phyloP scores from a whole-genome alignment of 2,113 vertebrate species.

The Gallinago undulata region DNA sequence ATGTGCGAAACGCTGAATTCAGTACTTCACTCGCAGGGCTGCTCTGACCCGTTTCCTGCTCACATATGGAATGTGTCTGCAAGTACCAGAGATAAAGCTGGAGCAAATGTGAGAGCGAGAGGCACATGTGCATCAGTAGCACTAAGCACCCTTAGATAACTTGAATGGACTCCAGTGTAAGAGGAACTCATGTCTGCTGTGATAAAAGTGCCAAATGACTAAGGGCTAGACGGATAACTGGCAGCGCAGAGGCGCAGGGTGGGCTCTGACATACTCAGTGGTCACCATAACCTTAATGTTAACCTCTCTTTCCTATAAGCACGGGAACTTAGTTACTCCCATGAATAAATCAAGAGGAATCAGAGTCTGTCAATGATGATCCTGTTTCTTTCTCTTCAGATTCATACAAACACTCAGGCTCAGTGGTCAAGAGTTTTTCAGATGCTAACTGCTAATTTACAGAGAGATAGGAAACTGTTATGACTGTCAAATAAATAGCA shows the following conservation, averaged over 20 bases:
- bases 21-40: background rate
- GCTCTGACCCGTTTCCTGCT: background rate
- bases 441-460: background rate
- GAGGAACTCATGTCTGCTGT: background rate
- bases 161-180: background rate
- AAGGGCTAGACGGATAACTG: background rate
- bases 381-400: background rate
- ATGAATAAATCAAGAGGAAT: background rate
- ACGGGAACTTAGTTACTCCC: background rate
- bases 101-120: background rate
- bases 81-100: background rate
- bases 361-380: background rate
- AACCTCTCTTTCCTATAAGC: background rate
- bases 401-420: background rate
- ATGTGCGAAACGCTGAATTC: background rate
- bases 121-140: background rate
- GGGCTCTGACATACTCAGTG: background rate
- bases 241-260: background rate
- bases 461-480: background rate
- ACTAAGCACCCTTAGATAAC: background rate
- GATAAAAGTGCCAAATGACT: background rate
- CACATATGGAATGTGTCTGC: background rate
- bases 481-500: background rate
- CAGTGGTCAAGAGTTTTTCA: background rate
- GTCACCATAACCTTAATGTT: background rate